These are phyloP conservation scores for Aphaenogaster floridana DNA, from an alignment of 1,140 invertebrate genomes.

Conservation along the genomic window DNA sequence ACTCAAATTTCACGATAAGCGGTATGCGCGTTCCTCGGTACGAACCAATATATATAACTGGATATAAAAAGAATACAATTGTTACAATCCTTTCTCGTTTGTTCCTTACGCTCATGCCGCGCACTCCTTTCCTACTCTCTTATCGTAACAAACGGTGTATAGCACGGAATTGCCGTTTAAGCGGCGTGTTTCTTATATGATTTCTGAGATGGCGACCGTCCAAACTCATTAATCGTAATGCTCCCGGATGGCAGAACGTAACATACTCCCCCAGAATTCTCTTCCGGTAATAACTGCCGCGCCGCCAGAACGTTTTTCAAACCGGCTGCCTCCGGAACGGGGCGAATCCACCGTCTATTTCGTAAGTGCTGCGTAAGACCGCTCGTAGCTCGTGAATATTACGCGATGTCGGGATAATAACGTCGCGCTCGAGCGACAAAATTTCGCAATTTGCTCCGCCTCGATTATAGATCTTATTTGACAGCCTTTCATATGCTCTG, in stretches of 20 bases:
- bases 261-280: conserved; percentile 66
- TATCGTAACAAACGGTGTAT: conserved; percentile 66
- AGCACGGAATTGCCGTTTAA: conserved; percentile 75
- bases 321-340: conserved; percentile 38
- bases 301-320: conserved; percentile 72
- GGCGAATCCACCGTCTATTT: conserved; percentile 63
- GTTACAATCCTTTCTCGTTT: conserved; percentile 22
- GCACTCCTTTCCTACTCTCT: conserved; percentile 19
- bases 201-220: conserved; percentile 74
- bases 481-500: background rate
- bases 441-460: conserved; percentile 21
- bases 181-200: conserved; percentile 72
- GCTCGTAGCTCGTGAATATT: conserved; percentile 65
- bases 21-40: background rate
- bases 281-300: conserved; percentile 75
- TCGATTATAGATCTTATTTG: conserved; percentile 56
- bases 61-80: conserved; percentile 36
- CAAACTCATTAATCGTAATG: conserved; percentile 79
- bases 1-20: conserved; percentile 28
- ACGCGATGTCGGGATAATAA: conserved; percentile 64
- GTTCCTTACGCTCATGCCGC: background rate
- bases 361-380: conserved; percentile 69
- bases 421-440: conserved; percentile 57
- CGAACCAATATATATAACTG: background rate
- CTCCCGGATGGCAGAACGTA: conserved; percentile 51